phyloP scores from a whole-genome alignment of 2,888 invertebrate species.

The Orchestes rusci region DNA sequence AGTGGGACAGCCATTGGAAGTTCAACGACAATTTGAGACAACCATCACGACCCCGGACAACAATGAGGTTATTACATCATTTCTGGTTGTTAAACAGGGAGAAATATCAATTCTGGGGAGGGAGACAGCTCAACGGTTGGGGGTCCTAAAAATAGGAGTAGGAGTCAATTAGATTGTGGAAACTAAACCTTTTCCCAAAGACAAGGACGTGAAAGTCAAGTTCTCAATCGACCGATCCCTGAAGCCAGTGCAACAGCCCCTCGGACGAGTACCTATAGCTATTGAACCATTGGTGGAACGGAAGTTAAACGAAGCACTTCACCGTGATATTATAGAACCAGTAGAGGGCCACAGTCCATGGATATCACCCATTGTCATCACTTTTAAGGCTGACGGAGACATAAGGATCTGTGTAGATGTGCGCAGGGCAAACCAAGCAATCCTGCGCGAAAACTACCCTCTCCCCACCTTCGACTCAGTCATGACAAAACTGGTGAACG shows the following conservation, averaged over 20 bases:
- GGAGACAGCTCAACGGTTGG: slow-evolving; percentile 24
- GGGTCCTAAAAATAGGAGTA: slow-evolving; percentile 26
- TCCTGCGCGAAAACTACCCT: slow-evolving; percentile 29
- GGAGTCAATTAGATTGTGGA: slow-evolving; percentile 12
- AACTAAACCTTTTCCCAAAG: slow-evolving; percentile 22
- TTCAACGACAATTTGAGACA: not conserved
- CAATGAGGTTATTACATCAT: no score
- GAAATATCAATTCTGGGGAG: slow-evolving; percentile 19
- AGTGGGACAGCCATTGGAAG: not conserved
- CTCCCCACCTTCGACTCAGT: slow-evolving; percentile 30
- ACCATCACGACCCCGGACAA: not conserved
- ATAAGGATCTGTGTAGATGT: slow-evolving; percentile 38
- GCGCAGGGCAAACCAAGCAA: slow-evolving; percentile 35
- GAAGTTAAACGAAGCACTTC: slow-evolving; percentile 26
- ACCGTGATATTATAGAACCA: slow-evolving; percentile 33
- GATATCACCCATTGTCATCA: slow-evolving; percentile 36
- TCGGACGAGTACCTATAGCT: slow-evolving; percentile 23
- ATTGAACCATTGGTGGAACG: slow-evolving; percentile 23
- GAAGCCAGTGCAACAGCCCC: slow-evolving; percentile 23
- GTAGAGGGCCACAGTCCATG: slow-evolving; percentile 33
- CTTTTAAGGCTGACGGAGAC: slow-evolving; percentile 27
- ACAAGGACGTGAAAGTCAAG: slow-evolving; percentile 22
- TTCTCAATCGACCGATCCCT: slow-evolving; percentile 21
- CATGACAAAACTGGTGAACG: slow-evolving; percentile 28
- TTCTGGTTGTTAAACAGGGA: slow-evolving; percentile 10